Base-by-base conservation (phyloP, 2,113 vertebrate species). In the Chloroceryle aenea region DNA sequence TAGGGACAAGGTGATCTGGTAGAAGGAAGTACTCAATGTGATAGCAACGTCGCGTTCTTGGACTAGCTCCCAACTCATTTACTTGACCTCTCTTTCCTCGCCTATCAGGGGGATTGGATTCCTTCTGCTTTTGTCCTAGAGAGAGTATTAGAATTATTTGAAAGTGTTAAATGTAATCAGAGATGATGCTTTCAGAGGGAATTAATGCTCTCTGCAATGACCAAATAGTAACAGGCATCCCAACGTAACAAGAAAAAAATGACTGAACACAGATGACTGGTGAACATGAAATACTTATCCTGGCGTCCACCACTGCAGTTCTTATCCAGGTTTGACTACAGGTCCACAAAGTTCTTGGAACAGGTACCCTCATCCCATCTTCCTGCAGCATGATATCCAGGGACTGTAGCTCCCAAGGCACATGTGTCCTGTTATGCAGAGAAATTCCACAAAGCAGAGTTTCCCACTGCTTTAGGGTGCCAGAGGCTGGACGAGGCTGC, bases 21-120 rank as follows among this genome's bases (percentile, higher is more conserved):
- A 99, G 95, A 58, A 99, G 89, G 76, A 97, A 97, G 81, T 98
- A 98, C 50, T 99, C 98, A 9, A 99, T 75, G 84, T 98, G 98
- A 84, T 98, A 99, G 96, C 92, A 98, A 45, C 82, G 84, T 9
- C 97, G 96, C 17, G 53, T 47, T 96, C 95, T 98, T 26, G 85
- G 76, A 63, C 85, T 42, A 45, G 83, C 84, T 20, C 62, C 5
- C 1, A 34, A 29, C 36, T 48, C 89, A 22, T 59, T 69, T 20
- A n/a, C 17, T 50, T 89, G 91, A 79, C 78, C 7, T 80, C 29
- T 63, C 92, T 77, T 75, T 43, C 50, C 58, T 63, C 22, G 66
- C 82, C 4, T 66, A 12, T 82, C 83, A 2, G 25, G 5, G 43
- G 5, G n/a, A 6, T 40, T 48, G 30, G 16, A 9, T 50, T 36